phyloP scores from a whole-genome alignment of 2,113 vertebrate genomes.

The Poeciliopsis prolifica region DNA sequence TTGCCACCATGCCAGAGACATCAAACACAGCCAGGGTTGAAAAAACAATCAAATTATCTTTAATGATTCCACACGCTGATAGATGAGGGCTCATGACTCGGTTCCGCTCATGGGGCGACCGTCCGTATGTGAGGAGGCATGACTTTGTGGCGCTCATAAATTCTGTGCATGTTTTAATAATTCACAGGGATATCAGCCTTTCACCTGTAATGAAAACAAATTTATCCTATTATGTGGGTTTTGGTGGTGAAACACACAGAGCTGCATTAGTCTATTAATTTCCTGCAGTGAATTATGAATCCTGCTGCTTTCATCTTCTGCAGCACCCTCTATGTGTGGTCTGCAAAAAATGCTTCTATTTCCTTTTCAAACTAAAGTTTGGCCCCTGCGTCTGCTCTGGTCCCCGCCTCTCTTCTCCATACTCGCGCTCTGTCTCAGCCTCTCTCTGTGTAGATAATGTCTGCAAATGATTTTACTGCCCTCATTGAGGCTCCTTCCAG shows the following conservation, averaged over 20 bases:
- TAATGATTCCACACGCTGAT: slow-evolving; percentile 77
- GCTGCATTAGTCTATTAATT: slow-evolving; percentile 72
- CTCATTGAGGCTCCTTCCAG: slow-evolving; percentile 75
- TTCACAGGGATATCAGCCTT: slow-evolving; percentile 58
- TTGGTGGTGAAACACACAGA: slow-evolving; percentile 60
- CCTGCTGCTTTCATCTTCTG: slow-evolving; percentile 68
- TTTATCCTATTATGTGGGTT: slow-evolving; percentile 56
- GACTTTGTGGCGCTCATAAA: slow-evolving; percentile 22
- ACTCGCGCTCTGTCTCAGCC: slow-evolving; percentile 25
- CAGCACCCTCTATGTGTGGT: slow-evolving; percentile 72
- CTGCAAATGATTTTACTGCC: slow-evolving; percentile 76
- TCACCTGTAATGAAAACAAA: slow-evolving; percentile 72
- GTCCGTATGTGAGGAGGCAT: slow-evolving; percentile 42
- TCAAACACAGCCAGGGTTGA: slow-evolving; percentile 66
- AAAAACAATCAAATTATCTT: slow-evolving; percentile 77
- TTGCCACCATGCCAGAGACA: slow-evolving; percentile 68
- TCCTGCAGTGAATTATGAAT: slow-evolving; percentile 71
- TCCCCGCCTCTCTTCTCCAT: not conserved
- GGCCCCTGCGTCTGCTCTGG: slow-evolving; percentile 47
- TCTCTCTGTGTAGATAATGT: slow-evolving; percentile 73
- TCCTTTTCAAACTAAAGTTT: slow-evolving; percentile 69
- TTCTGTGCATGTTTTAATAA: slow-evolving; percentile 41
- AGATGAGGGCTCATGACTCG: slow-evolving; percentile 43
- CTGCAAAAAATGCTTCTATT: slow-evolving; percentile 63
- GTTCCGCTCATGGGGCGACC: slow-evolving; percentile 26